Evolutionary conservation across 2,113 vertebrate species (phyloP).

Genomic region (Megatriorchis doriae): DNA sequence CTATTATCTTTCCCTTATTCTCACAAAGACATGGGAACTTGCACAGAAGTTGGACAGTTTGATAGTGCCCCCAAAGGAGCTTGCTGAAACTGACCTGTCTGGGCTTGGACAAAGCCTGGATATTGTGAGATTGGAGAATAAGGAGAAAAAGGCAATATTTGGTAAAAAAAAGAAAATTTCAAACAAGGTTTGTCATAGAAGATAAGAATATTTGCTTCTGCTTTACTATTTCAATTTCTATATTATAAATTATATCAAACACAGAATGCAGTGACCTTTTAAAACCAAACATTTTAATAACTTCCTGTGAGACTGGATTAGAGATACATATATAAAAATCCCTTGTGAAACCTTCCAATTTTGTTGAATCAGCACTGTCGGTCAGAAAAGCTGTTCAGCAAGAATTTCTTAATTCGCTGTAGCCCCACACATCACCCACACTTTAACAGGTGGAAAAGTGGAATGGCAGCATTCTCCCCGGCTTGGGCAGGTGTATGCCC

Average conservation of each 20-base stretch:
- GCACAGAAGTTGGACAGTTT: not conserved
- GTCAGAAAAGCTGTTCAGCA: not conserved
- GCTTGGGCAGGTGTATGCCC: not conserved
- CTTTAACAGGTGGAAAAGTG: not conserved
- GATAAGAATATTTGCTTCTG: not conserved
- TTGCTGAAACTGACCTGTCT: not conserved
- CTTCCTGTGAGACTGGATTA: not conserved
- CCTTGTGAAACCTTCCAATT: not conserved
- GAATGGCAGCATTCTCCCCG: not conserved
- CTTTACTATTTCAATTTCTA: not conserved
- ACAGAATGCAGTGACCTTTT: not conserved
- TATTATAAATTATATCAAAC: not conserved
- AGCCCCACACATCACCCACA: not conserved
- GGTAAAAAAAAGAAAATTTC: not conserved
- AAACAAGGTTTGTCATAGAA: not conserved
- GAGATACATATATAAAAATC: not conserved
- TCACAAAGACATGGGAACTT: not conserved
- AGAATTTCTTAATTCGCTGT: not conserved
- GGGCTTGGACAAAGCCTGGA: not conserved
- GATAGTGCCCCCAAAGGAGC: not conserved
- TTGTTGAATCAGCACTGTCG: not conserved
- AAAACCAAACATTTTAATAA: conserved; percentile 21
- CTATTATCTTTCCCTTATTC: not conserved
- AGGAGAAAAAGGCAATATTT: not conserved
- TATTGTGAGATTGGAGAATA: not conserved